Evolutionary conservation across 2,888 invertebrate species (phyloP).

Genomic region (Drymonia ruficornis): DNA sequence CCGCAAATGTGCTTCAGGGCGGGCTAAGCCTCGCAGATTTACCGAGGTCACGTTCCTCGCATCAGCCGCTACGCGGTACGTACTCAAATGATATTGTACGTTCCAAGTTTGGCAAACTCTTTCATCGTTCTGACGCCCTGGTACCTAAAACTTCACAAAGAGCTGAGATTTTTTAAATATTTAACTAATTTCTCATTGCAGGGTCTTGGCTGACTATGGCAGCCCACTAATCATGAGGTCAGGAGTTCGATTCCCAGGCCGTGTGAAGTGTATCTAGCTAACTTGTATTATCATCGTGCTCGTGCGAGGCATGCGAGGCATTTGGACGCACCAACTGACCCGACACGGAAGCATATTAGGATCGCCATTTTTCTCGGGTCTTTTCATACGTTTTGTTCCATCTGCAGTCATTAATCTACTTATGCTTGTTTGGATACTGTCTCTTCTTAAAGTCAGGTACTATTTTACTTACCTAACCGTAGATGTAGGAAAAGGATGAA

Average conservation of each 20-base stretch:
- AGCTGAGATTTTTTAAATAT: neutral
- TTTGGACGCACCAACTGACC: too few relatives aligned
- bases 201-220: too few relatives aligned
- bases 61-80: constrained; percentile 13
- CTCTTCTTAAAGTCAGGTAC: neutral
- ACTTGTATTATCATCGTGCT: too few relatives aligned
- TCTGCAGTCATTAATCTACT: neutral
- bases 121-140: neutral
- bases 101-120: neutral
- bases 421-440: neutral
- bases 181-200: too few relatives aligned
- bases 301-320: too few relatives aligned
- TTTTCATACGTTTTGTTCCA: constrained; percentile 2
- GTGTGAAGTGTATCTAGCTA: too few relatives aligned
- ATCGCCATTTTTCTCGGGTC: neutral
- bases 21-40: constrained; percentile 30
- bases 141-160: neutral
- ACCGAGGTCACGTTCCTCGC: constrained; percentile 25
- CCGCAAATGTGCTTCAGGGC: constrained; percentile 17
- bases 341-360: neutral
- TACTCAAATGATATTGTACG: constrained; percentile 11
- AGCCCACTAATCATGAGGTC: too few relatives aligned
- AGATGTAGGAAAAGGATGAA: neutral
- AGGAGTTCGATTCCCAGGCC: too few relatives aligned
- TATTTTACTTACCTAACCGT: neutral